Evolutionary conservation across 2,888 invertebrate species (phyloP).

Genomic region (Tenthredo livida): DNA sequence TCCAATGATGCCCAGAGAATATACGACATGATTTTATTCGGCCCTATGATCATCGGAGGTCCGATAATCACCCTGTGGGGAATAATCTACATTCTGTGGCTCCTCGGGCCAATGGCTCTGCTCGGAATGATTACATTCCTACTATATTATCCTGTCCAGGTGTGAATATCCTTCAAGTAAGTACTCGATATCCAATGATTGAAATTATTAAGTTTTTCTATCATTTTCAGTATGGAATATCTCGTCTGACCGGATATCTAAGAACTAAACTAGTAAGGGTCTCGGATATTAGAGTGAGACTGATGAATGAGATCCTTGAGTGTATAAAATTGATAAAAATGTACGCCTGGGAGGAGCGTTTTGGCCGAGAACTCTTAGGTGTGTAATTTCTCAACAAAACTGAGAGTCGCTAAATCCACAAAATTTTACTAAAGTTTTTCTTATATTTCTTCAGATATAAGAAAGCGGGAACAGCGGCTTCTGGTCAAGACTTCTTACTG

Average conservation of each 20-base stretch:
- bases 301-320: constrained; percentile 81
- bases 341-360: constrained; percentile 84
- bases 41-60: constrained; percentile 80
- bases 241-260: constrained; percentile 75
- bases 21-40: constrained; percentile 79
- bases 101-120: constrained; percentile 80
- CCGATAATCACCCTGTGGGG: constrained; percentile 79
- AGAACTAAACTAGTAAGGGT: constrained; percentile 64
- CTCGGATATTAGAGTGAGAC: constrained; percentile 76
- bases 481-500: constrained; percentile 81
- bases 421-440: constrained; percentile 24
- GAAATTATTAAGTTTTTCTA: not conserved
- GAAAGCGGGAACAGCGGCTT: constrained; percentile 79
- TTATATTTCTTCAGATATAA: constrained; percentile 76
- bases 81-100: constrained; percentile 78
- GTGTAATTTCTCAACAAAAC: not conserved
- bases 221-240: constrained; percentile 76
- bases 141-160: constrained; percentile 80
- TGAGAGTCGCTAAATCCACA: not conserved
- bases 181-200: not conserved
- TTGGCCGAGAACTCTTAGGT: constrained; percentile 79
- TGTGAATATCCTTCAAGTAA: constrained; percentile 64
- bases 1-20: constrained; percentile 81
- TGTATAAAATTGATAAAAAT: constrained; percentile 83
- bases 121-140: constrained; percentile 79